Percentiles rank a stretch among this genome's conserved stretches.
Conservation (phyloP, 2,797 vertebrate species). For the Bradypodion pumilum region DNA sequence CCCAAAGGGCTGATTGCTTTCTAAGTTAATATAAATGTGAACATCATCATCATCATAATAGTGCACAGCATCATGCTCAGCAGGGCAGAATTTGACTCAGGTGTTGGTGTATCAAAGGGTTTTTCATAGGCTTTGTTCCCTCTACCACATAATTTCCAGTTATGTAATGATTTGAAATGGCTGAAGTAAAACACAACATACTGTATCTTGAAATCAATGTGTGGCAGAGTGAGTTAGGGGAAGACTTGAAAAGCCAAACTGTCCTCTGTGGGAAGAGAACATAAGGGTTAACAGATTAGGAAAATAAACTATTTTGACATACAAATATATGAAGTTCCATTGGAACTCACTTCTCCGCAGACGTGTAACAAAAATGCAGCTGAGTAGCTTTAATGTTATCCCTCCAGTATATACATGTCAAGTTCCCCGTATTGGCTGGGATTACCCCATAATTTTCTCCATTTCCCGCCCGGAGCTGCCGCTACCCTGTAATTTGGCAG, state of each 20-base stretch:
- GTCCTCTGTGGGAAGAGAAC: neutral
- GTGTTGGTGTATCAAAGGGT: neutral
- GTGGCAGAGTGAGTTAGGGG: neutral
- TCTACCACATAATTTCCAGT: neutral
- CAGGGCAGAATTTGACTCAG: neutral
- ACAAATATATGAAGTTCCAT: neutral
- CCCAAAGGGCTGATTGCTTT: too few relatives aligned
- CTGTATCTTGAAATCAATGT: neutral
- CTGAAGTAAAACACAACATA: neutral
- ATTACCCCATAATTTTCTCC: too few relatives aligned
- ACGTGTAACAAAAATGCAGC: rapidly evolving
- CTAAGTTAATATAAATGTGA: too few relatives aligned
- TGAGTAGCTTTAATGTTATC: neutral
- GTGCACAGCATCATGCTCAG: neutral
- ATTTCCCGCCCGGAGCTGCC: too few relatives aligned
- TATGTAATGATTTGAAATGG: neutral
- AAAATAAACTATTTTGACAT: neutral
- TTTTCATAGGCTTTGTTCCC: neutral
- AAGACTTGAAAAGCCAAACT: slow-evolving; percentile 3
- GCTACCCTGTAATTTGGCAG: too few relatives aligned
- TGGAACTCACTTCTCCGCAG: neutral
- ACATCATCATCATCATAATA: neutral
- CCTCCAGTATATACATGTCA: too few relatives aligned
- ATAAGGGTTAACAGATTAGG: neutral
- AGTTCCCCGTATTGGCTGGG: too few relatives aligned